Base-by-base conservation (phyloP, 2,888 invertebrate genomes). In the Leucozona laternaria region DNA sequence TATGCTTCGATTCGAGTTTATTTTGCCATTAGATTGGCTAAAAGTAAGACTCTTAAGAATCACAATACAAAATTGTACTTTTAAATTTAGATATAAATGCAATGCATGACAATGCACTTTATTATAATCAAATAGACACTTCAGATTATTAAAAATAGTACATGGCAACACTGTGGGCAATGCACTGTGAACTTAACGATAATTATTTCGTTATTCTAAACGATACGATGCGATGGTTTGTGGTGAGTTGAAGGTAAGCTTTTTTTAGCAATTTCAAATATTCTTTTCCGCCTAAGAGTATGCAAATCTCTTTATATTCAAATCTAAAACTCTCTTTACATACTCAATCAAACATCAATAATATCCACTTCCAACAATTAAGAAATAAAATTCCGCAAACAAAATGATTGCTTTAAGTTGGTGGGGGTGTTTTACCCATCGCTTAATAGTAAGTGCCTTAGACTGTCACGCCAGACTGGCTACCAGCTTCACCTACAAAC, bases 271-370 rank as follows among this genome's bases (percentile, higher is more conserved):
- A 37, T 43, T 43, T 31, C 8, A 68, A 82, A 31, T 70, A 6
- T 64, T 45, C 34, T 34, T 6, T 20, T 0, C 25, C 62, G 76
- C 85, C 85, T 85, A 64, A 73, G 57, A 73, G 81, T 85, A 85
- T 85, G 85, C 85, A 77, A 78, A 53, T 37, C n/a, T 37, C 31
- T 15, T 25, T 22, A 22, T 0, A 34, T 15, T 34, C 13, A 34
- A 28, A 28, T 2, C 7, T 4, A 17, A 17, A 45, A 48, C 15
- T 20, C 15, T 66, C 31, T 7, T 31, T 20, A 17, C 7, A 8
- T 31, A 1, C 8, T 13, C 2, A 66, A 48, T 11, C 8, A 37
- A 60, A 40, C 22, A 20, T 48, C 11, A 28, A 25, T 15, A 53
- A 4, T 15, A 53, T 1, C 13, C 50, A 25, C 7, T 25, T 53